phyloP scores from a whole-genome alignment of 2,113 vertebrate genomes.

The Rattus rattus region DNA sequence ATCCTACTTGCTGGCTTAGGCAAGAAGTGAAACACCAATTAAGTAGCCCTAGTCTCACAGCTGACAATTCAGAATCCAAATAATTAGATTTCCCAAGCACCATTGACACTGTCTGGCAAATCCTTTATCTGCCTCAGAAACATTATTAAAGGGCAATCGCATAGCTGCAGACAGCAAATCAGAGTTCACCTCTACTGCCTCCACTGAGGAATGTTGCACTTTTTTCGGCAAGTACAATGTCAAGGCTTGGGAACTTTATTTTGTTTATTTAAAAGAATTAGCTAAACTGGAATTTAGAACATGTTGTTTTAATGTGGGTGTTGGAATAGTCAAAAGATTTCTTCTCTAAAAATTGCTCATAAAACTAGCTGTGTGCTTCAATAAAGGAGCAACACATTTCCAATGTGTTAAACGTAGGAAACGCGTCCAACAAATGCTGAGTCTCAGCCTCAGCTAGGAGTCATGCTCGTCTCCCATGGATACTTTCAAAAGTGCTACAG shows the following conservation, averaged over 20 bases:
- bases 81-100: background rate
- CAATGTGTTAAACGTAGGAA: slow-evolving; percentile 55
- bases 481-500: background rate
- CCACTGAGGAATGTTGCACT: background rate
- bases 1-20: background rate
- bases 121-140: slow-evolving; percentile 22
- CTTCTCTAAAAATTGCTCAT: slow-evolving; percentile 24
- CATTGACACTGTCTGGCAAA: background rate
- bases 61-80: background rate
- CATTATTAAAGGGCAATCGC: background rate
- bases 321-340: slow-evolving; percentile 48
- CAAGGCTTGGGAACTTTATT: slow-evolving; percentile 20
- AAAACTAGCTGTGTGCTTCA: slow-evolving; percentile 24
- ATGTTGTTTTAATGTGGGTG: background rate
- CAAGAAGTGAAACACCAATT: background rate
- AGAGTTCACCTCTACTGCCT: background rate
- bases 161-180: background rate
- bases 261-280: slow-evolving; percentile 67
- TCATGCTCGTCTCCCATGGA: background rate
- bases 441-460: slow-evolving; percentile 12
- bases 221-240: background rate
- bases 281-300: slow-evolving; percentile 52
- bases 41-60: background rate
- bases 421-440: background rate
- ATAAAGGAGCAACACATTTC: slow-evolving; percentile 28